phyloP scores from a whole-genome alignment of 2,113 vertebrate species.

The Rhea americana region DNA sequence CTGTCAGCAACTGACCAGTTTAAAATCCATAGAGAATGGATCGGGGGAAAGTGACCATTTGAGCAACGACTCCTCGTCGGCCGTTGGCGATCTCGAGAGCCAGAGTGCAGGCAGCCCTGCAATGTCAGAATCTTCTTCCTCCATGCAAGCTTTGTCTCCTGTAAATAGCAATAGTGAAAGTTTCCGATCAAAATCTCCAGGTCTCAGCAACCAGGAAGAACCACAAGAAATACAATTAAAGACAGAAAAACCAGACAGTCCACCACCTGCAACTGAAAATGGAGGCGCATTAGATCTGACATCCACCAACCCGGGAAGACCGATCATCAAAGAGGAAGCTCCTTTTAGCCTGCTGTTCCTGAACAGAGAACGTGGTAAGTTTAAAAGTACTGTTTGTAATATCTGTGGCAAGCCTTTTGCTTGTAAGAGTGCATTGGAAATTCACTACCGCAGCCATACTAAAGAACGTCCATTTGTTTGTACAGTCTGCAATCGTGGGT shows the following conservation, averaged over 20 bases:
- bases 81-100: constrained; percentile 88
- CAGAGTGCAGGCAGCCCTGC: constrained; percentile 93
- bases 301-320: constrained; percentile 85
- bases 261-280: constrained; percentile 83
- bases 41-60: constrained; percentile 90
- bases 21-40: constrained; percentile 87
- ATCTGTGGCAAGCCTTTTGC: constrained; percentile 85
- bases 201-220: constrained; percentile 83
- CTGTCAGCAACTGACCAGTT: constrained; percentile 83
- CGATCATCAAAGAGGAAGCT: constrained; percentile 92
- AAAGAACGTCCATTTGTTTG: constrained; percentile 85
- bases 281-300: constrained; percentile 95
- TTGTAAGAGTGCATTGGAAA: constrained; percentile 82
- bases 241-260: constrained; percentile 94
- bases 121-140: constrained; percentile 92
- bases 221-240: constrained; percentile 88
- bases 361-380: constrained; percentile 94
- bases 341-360: constrained; percentile 97
- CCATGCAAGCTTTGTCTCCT: constrained; percentile 91
- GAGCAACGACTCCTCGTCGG: constrained; percentile 89
- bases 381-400: constrained; percentile 78
- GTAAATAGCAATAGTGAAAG: constrained; percentile 89
- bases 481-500: constrained; percentile 82
- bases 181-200: constrained; percentile 90
- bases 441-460: constrained; percentile 84